Percentiles rank a stretch among this genome's conserved stretches.
Evolutionary conservation across 2,113 vertebrate genomes (phyloP).

Genomic region (Ophiodon elongatus): DNA sequence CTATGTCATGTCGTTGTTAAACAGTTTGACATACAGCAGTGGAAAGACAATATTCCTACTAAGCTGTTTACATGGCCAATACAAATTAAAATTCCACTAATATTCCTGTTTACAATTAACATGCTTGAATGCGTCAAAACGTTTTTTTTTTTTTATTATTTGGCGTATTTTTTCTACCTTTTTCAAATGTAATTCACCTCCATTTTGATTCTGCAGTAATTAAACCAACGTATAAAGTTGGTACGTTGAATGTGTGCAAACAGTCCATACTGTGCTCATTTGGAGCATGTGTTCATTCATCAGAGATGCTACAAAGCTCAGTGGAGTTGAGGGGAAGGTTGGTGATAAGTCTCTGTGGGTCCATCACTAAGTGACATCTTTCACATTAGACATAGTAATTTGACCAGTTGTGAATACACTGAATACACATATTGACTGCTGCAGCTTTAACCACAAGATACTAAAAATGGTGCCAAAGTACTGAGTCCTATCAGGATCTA

Average conservation of each 20-base stretch:
- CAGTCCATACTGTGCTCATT: no score
- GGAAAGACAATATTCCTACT: background rate
- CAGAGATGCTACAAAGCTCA: background rate
- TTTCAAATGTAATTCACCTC: background rate
- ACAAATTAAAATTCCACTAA: background rate
- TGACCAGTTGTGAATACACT: background rate
- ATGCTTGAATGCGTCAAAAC: no score
- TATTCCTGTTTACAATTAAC: background rate
- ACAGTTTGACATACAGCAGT: background rate
- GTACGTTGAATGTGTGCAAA: background rate
- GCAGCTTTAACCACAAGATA: background rate
- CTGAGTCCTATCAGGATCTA: background rate
- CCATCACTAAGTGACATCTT: background rate
- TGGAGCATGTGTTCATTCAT: no score
- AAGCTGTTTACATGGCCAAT: background rate
- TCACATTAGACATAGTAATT: background rate
- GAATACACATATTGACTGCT: background rate
- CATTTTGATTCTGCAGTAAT: background rate
- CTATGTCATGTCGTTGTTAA: conserved; percentile 5
- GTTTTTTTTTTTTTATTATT: no score
- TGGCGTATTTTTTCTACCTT: background rate
- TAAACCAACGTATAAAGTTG: background rate
- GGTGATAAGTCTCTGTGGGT: background rate
- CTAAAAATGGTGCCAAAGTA: background rate
- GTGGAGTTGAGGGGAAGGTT: background rate